Percentiles rank a stretch among this genome's conserved stretches.
These are phyloP conservation scores for Mesitornis unicolor DNA, from an alignment of 2,113 vertebrate genomes.

Conservation along the genomic window DNA sequence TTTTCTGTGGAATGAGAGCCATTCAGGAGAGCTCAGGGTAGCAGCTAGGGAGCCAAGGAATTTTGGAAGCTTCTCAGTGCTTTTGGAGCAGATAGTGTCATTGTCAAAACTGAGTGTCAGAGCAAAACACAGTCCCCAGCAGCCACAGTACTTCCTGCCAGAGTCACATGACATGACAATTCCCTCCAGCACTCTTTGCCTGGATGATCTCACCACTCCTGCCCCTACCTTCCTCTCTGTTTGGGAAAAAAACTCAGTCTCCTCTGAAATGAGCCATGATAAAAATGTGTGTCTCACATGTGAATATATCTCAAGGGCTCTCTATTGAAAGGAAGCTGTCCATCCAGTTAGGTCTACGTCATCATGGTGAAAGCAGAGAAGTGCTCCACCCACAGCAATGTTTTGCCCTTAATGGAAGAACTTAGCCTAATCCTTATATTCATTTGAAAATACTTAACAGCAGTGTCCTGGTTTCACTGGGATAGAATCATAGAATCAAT, in stretches of 20 bases:
- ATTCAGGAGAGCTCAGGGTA: not conserved
- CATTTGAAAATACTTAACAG: not conserved
- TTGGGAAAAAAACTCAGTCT: not conserved
- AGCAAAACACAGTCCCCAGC: not conserved
- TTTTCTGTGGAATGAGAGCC: not conserved
- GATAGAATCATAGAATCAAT: too few species aligned
- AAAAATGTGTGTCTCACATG: not conserved
- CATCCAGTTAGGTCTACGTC: constrained; percentile 18
- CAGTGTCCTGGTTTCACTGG: too few species aligned
- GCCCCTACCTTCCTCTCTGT: not conserved
- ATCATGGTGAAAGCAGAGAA: not conserved
- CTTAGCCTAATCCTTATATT: not conserved
- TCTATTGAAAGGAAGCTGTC: constrained; percentile 24
- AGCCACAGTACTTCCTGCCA: not conserved
- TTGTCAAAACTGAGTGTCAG: not conserved
- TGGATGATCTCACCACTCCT: not conserved
- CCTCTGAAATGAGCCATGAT: not conserved
- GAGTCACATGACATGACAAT: not conserved
- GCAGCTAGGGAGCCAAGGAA: not conserved
- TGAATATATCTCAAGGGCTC: not conserved
- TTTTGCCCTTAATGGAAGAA: constrained; percentile 13
- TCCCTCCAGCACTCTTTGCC: not conserved
- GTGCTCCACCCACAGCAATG: not conserved
- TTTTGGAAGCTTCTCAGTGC: not conserved
- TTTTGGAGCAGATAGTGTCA: not conserved